Evolutionary conservation across 2,797 vertebrate genomes (phyloP).

Genomic region (Onychomys torridus): DNA sequence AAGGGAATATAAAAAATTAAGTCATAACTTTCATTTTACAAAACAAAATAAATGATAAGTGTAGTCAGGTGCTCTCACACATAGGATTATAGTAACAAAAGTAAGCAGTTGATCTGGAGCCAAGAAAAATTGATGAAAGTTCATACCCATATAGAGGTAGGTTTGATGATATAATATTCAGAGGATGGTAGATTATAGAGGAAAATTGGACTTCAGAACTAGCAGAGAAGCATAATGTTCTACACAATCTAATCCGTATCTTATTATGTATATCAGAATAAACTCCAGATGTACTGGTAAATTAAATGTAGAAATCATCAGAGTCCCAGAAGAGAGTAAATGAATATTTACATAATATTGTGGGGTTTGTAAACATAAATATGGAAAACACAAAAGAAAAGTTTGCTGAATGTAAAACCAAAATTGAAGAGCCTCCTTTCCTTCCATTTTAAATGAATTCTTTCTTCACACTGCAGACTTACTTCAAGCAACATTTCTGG

Average conservation of each 20-base stretch:
- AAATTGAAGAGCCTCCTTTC: background rate
- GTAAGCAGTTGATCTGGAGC: background rate
- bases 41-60: background rate
- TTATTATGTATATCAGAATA: conserved; percentile 62
- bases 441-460: background rate
- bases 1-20: conserved; percentile 32
- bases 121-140: background rate
- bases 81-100: background rate
- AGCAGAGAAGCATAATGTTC: conserved; percentile 58
- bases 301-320: conserved; percentile 41
- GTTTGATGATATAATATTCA: background rate
- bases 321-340: conserved; percentile 56
- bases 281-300: conserved; percentile 27
- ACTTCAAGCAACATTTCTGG: background rate
- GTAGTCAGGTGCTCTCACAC: background rate
- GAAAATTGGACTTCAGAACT: conserved; percentile 1
- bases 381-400: background rate
- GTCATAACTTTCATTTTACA: background rate
- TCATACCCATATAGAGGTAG: background rate
- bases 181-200: conserved; percentile 38
- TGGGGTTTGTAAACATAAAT: background rate
- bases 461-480: background rate
- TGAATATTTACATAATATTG: conserved; percentile 1
- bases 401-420: background rate
- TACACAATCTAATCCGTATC: conserved; percentile 21